Base-by-base conservation (phyloP, 2,113 vertebrate genomes). In the Pandion haliaetus region DNA sequence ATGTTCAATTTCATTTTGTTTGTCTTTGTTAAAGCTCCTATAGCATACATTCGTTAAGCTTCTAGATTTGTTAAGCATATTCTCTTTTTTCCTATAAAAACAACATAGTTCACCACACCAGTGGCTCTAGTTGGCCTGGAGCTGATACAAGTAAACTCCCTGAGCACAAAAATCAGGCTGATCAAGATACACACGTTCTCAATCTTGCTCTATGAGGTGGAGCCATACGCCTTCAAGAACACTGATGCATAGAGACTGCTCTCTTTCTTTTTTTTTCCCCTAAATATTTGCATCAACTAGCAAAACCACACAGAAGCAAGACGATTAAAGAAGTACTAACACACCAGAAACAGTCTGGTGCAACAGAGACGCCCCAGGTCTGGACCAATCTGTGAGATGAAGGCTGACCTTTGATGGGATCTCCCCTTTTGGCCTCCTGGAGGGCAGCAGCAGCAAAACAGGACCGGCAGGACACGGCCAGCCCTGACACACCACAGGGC, bases 81-180 rank as follows among this genome's bases (percentile, higher is more conserved):
- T 87, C 36, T 85, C 25, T 70, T 87, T 88, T 88, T 82, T 36
- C 45, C 58, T 70, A 16, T 13, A 61, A 92, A 92, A 89, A 36
- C 23, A 71, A 79, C 14, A n/a, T 4, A 36, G 44, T 61, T 92
- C 77, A 83, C 47, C 3, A 19, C 50, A 65, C 61, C 61, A 80
- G 40, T 52, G 61, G 66, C 49, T 95, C 21, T 54, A 87, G 26
- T 18, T 90, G 82, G 52, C 90, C 90, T 76, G 70, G 34, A 82
- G 90, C 90, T 77, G 54, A 61, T n/a, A 3, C 24, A 77, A 85
- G 58, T 61, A 50, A 95, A 69, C 42, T 79, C 49, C 78, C 25
- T 42, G 34, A 94, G 88, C 74, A 80, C 31, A 93, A 96, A 94
- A 95, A 82, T 88, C 90, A 90, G 74, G 87, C 36, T 73, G 49